Conservation (phyloP, 2,797 vertebrate species). For the Eulemur mongoz region DNA sequence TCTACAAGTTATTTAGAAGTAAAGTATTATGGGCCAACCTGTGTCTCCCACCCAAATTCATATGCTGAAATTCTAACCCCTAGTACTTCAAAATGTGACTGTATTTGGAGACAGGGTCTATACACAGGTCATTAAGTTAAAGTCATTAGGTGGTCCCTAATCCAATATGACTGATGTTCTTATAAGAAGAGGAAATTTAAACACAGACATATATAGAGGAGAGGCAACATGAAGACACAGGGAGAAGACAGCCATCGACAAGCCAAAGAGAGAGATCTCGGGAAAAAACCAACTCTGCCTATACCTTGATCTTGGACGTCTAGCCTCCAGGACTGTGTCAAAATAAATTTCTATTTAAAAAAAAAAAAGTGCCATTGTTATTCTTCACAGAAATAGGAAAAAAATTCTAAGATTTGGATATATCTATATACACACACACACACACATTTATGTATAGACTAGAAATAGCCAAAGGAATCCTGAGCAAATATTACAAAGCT, state of each 20-base stretch:
- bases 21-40: neutral
- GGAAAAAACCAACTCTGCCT: neutral
- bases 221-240: neutral
- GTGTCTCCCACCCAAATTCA: neutral
- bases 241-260: neutral
- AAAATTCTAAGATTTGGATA: no score
- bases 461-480: no score
- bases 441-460: no score
- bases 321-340: neutral
- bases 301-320: neutral
- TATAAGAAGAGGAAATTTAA: neutral
- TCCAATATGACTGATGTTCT: neutral
- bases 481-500: neutral
- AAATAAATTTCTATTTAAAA: neutral
- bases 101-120: neutral
- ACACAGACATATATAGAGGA: neutral
- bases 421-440: no score
- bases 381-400: no score
- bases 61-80: neutral
- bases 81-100: neutral
- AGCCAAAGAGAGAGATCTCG: neutral
- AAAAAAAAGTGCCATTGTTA: no score
- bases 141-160: neutral
- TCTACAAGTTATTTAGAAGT: neutral
- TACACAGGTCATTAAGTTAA: neutral